Evolutionary conservation across 2,888 invertebrate genomes (phyloP), one percentile per base, ranked within the genome.

Genomic region (Nymphalis urticae): DNA sequence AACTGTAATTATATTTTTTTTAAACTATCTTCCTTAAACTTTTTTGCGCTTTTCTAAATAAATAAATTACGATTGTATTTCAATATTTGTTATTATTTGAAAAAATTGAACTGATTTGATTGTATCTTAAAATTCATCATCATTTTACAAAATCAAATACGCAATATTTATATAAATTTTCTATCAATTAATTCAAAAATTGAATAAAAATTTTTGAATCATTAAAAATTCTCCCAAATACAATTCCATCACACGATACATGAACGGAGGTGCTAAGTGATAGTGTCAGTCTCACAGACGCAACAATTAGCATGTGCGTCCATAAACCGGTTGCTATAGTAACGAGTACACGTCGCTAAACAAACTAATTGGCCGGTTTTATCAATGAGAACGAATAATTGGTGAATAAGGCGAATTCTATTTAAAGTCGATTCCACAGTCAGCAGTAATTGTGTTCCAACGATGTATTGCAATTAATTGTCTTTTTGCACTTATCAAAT

Each of bases 311-410:
- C 86, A 84, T 77, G 17, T 42, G 42, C 42, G 42, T 42, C 24
- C 21, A 75, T 76, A 80, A 79, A 79, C 80, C 81, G 79, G 87
- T 86, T 76, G 80, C 83, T 81, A 85, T 85, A 80, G 82, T 82
- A 82, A 85, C 86, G 82, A 71, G 73, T 75, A 73, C 77, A 85
- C 84, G 77, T 81, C 83, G 85, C 84, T 86, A 86, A 88, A 89
- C 88, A 85, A 88, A 85, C 87, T 89, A 88, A 89, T 89, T 88
- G 89, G 83, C 76, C 79, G 81, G 70, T 72, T 70, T 69, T 69
- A 64, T 73, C 67, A 69, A 69, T 67, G 67, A 42, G 53, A 65
- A 21, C 27, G 66, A 48, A 64, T 69, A 60, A 64, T 73, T 71
- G 68, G 68, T 71, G 72, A 71, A 73, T 72, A 65, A 66, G 67